phyloP scores from a whole-genome alignment of 2,888 invertebrate genomes.

The Macaria liturata region DNA sequence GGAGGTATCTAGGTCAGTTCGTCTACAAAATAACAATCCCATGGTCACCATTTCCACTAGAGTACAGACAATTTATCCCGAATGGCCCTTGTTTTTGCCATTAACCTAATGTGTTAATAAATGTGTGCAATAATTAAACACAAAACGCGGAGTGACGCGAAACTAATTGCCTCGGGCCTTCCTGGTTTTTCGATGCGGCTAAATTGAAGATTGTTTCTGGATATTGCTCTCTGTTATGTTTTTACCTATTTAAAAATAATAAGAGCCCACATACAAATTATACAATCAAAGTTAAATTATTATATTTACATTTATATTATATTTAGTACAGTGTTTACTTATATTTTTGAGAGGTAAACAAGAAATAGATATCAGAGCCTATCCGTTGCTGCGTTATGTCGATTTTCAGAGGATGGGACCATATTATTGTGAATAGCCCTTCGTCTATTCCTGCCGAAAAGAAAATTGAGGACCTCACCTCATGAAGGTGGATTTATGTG shows the following conservation, averaged over 20 bases:
- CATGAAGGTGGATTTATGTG: conserved; percentile 29
- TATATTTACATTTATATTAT: too few relatives aligned
- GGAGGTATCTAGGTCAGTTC: too few relatives aligned
- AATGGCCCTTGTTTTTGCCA: conserved; percentile 72
- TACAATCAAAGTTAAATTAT: too few relatives aligned
- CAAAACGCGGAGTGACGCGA: conserved; percentile 57
- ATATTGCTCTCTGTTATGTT: conserved; percentile 15
- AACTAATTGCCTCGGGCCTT: conserved; percentile 66
- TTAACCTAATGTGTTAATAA: conserved; percentile 78
- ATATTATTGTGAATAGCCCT: conserved; percentile 43
- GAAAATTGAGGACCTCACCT: conserved; percentile 32
- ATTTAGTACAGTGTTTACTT: too few relatives aligned
- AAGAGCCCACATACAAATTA: too few relatives aligned
- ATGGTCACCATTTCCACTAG: conserved; percentile 23
- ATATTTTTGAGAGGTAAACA: too few relatives aligned
- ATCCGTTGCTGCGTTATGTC: too few relatives aligned
- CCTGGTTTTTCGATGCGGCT: conserved; percentile 27
- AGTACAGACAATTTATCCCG: conserved; percentile 66
- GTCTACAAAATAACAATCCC: conserved; percentile 1
- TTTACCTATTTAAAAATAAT: not conserved
- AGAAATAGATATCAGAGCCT: too few relatives aligned
- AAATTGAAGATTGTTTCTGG: conserved; percentile 22
- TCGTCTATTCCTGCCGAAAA: conserved; percentile 40
- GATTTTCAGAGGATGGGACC: conserved; percentile 39
- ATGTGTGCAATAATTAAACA: conserved; percentile 78